Evolutionary conservation across 2,797 vertebrate species (phyloP).

Genomic region (Oceanodroma leucorhoa): DNA sequence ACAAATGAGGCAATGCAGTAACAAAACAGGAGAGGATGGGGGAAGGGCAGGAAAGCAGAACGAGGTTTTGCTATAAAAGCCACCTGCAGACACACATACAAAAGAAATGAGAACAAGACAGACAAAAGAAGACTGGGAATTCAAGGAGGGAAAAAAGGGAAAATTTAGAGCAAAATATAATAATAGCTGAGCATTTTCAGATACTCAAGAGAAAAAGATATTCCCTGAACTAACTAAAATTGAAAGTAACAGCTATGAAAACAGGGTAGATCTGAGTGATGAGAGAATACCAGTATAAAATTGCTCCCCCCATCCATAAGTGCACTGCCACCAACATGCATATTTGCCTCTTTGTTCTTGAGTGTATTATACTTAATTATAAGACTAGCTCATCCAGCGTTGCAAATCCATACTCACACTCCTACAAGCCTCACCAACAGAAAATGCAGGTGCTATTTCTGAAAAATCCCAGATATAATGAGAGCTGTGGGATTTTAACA

Average conservation of each 20-base stretch:
- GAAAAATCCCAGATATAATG: not conserved
- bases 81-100: slow-evolving; percentile 37
- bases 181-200: slow-evolving; percentile 28
- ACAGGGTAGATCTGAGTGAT: not conserved
- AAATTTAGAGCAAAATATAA: slow-evolving; percentile 31
- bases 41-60: not conserved
- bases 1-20: not conserved
- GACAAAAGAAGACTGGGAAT: slow-evolving; percentile 28
- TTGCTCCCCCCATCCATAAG: not conserved
- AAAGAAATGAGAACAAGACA: slow-evolving; percentile 46
- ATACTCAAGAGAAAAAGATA: slow-evolving; percentile 10
- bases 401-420: not conserved
- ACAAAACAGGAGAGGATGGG: not conserved
- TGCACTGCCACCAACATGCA: not conserved
- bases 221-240: not conserved
- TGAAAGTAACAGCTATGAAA: slow-evolving; percentile 22
- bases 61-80: slow-evolving; percentile 29
- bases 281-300: not conserved
- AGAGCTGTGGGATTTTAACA: not conserved
- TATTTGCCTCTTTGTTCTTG: not conserved
- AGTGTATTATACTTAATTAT: not conserved
- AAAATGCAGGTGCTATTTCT: not conserved
- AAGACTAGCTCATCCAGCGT: not conserved
- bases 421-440: not conserved
- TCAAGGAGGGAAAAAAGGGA: not conserved